Percentiles rank a stretch among this genome's conserved stretches.
Evolutionary conservation across 2,888 invertebrate species (phyloP).

Genomic region (Junonia oenone): DNA sequence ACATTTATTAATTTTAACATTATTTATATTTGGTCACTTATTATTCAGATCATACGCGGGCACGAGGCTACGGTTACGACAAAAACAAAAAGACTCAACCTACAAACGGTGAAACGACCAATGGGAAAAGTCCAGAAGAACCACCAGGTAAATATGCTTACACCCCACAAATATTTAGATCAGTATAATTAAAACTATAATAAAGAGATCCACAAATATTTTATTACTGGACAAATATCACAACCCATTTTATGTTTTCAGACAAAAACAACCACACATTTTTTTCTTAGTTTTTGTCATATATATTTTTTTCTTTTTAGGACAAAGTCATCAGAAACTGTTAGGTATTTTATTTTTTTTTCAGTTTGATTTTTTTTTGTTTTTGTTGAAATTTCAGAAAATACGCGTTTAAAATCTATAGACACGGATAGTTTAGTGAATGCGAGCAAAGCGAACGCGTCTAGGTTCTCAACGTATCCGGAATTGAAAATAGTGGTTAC

Average conservation of each 20-base stretch:
- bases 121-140: conserved; percentile 52
- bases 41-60: conserved; percentile 56
- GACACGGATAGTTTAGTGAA: conserved; percentile 46
- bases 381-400: conserved; percentile 53
- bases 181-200: too few relatives aligned
- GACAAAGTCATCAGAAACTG: too few relatives aligned
- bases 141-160: conserved; percentile 58
- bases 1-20: too few relatives aligned
- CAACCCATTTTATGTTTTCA: too few relatives aligned
- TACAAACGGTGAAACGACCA: conserved; percentile 45
- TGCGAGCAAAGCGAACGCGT: conserved; percentile 37
- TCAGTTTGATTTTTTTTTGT: conserved; percentile 30
- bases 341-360: neutral
- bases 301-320: neutral
- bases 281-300: neutral
- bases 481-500: conserved; percentile 71
- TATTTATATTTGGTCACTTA: neutral
- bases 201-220: too few relatives aligned
- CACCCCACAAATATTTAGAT: too few relatives aligned
- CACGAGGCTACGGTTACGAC: conserved; percentile 58
- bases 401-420: conserved; percentile 45
- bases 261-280: too few relatives aligned
- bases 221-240: too few relatives aligned
- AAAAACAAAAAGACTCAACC: conserved; percentile 53
- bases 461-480: conserved; percentile 48